phyloP scores from a whole-genome alignment of 2,797 vertebrate species.

The Rhynchonycteris naso region DNA sequence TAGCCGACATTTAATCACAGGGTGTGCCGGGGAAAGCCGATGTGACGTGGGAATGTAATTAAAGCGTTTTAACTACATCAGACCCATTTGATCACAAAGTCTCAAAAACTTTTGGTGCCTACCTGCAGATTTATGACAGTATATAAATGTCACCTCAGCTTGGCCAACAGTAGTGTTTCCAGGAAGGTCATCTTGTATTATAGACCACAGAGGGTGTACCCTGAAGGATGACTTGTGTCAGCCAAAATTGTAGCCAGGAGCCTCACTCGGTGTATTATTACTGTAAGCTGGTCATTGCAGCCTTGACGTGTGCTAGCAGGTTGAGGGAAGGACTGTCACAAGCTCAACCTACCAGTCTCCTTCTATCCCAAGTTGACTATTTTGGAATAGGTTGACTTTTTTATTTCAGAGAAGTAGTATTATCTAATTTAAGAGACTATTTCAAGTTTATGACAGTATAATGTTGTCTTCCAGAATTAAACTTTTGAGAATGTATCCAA shows the following conservation, averaged over 20 bases:
- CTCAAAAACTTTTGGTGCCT: slow-evolving; percentile 42
- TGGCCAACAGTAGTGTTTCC: slow-evolving; percentile 74
- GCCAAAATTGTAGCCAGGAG: slow-evolving; percentile 83
- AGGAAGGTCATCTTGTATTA: slow-evolving; percentile 77
- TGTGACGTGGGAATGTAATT: slow-evolving; percentile 58
- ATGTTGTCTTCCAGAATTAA: background rate
- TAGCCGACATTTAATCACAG: slow-evolving; percentile 3
- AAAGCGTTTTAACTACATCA: slow-evolving; percentile 60
- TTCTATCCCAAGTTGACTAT: slow-evolving; percentile 35
- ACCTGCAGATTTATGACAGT: slow-evolving; percentile 59
- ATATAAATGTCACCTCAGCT: slow-evolving; percentile 52
- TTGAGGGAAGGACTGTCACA: slow-evolving; percentile 80
- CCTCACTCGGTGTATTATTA: slow-evolving; percentile 82
- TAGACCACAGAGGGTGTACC: slow-evolving; percentile 78
- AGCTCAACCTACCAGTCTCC: slow-evolving; percentile 49
- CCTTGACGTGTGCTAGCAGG: slow-evolving; percentile 83
- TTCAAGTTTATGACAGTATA: background rate
- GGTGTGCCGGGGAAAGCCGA: background rate
- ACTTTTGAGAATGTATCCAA: background rate
- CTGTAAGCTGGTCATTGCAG: slow-evolving; percentile 86
- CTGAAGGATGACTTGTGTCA: slow-evolving; percentile 85
- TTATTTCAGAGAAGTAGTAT: slow-evolving; percentile 8
- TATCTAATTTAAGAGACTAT: slow-evolving; percentile 2
- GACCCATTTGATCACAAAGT: background rate
- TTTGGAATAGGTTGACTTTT: background rate